Percentiles rank a stretch among this genome's conserved stretches.
phyloP scores from a whole-genome alignment of 2,113 vertebrate genomes.

The Ceuthmochares aereus region DNA sequence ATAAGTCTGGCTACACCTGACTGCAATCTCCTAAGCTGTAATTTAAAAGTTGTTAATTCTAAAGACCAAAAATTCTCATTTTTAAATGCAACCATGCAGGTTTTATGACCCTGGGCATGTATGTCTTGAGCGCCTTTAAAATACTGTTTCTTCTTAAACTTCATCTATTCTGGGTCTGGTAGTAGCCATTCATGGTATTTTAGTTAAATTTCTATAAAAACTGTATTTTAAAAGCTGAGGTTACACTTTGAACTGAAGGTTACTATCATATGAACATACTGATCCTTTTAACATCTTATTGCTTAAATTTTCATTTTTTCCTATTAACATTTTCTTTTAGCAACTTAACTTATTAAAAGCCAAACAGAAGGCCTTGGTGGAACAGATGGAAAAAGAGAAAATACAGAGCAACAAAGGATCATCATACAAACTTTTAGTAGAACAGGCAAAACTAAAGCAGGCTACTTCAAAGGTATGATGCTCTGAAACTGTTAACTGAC shows the following conservation, averaged over 20 bases:
- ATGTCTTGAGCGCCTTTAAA: background rate
- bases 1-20: background rate
- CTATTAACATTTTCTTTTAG: slow-evolving; percentile 89
- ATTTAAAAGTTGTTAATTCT: background rate
- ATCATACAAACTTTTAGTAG: slow-evolving; percentile 98
- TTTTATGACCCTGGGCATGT: background rate
- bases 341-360: slow-evolving; percentile 99
- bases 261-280: slow-evolving; percentile 52
- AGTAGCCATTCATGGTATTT: background rate
- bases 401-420: slow-evolving; percentile 99
- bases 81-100: background rate
- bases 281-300: slow-evolving; percentile 73
- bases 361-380: slow-evolving; percentile 99
- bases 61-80: background rate
- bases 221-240: background rate
- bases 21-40: background rate
- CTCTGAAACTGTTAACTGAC: slow-evolving; percentile 61
- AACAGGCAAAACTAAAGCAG: slow-evolving; percentile 99
- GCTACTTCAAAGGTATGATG: slow-evolving; percentile 96
- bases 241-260: slow-evolving; percentile 27
- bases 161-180: background rate
- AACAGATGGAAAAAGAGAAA: slow-evolving; percentile 99
- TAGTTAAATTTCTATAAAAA: background rate
- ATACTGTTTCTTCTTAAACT: background rate
- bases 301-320: slow-evolving; percentile 72